Base-by-base conservation (phyloP, 2,797 vertebrate species). In the Phoeniculus purpureus region DNA sequence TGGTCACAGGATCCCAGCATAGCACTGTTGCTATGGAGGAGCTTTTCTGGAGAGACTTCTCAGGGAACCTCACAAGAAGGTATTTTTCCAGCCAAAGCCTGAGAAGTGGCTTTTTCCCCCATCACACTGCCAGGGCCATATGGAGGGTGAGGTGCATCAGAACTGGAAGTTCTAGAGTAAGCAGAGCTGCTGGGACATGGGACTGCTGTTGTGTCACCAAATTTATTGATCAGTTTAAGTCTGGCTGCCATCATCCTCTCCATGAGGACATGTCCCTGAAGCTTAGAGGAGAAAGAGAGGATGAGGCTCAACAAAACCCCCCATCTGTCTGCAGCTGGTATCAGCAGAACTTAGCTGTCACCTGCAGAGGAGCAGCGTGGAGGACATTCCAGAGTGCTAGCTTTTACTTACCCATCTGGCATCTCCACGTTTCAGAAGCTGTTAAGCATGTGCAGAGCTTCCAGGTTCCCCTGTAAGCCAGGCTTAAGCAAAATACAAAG, bases 391-490 rank as follows among this genome's bases (percentile, higher is more conserved):
- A 14, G 51, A 59, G 34, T 29, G 15, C 11, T 55, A 47, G 29
- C 25, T 76, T 43, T 64, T 60, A 72, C 43, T 29, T 64, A 62
- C 25, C 27, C 32, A 51, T 20, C n/a, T 51, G 45, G 62, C 54
- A 55, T n/a, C 22, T 72, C n/a, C 25, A 47, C 31, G 7, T 78
- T 64, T 84, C 16, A 60, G 76, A 81, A 70, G 56, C 37, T 75
- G 20, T 55, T 78, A 66, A 81, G 27, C 26, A 19, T 9, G 20
- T 62, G 31, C 58, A 79, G 50, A 60, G 6, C 47, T 74, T 54
- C 43, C 84, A 90, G 59, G 26, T 32, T 90, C 17, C 73, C 50
- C 55, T 89, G 40, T 21, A 82, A 93, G 61, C 12, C 54, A 77
- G 43, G 23, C 67, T 88, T 47, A 48, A 78, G 31, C 45, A 56